These are phyloP conservation scores for Carcina quercana DNA, from an alignment of 2,888 invertebrate genomes.

Conservation along the genomic window DNA sequence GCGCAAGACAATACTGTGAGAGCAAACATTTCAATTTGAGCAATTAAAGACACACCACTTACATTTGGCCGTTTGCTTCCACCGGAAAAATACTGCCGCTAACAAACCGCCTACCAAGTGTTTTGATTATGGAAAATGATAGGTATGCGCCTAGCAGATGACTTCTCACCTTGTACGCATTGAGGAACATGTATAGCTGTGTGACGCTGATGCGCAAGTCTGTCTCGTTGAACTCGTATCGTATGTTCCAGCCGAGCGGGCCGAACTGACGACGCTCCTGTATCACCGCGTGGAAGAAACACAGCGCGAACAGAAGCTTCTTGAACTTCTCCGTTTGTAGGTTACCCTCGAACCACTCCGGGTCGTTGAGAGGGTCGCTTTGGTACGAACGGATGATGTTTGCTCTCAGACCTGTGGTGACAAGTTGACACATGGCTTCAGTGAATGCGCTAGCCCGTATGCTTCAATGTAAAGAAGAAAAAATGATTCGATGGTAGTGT, in stretches of 20 bases:
- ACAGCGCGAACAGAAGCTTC: slow-evolving; percentile 88
- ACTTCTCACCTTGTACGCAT: slow-evolving; percentile 90
- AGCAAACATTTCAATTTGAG: too few species aligned
- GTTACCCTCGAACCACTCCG: slow-evolving; percentile 91
- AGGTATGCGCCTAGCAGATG: too few species aligned
- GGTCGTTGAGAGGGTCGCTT: slow-evolving; percentile 90
- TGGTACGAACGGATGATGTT: slow-evolving; percentile 89
- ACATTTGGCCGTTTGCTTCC: too few species aligned
- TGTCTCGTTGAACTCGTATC: slow-evolving; percentile 97
- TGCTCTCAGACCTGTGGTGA: slow-evolving; percentile 75
- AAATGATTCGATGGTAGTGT: too few species aligned
- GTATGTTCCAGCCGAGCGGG: slow-evolving; percentile 95
- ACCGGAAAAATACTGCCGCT: too few species aligned
- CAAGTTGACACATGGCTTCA: not conserved
- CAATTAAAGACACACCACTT: too few species aligned
- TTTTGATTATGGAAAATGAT: too few species aligned
- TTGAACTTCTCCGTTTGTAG: slow-evolving; percentile 86
- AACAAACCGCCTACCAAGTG: too few species aligned
- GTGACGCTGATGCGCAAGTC: slow-evolving; percentile 92
- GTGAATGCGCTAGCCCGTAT: too few species aligned
- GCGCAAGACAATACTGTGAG: too few species aligned
- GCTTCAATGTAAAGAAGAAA: too few species aligned
- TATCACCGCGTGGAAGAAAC: slow-evolving; percentile 95
- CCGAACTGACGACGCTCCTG: slow-evolving; percentile 95
- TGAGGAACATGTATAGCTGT: slow-evolving; percentile 90